Conservation (phyloP, 2,888 invertebrate species). For the Eristalis intricaria region DNA sequence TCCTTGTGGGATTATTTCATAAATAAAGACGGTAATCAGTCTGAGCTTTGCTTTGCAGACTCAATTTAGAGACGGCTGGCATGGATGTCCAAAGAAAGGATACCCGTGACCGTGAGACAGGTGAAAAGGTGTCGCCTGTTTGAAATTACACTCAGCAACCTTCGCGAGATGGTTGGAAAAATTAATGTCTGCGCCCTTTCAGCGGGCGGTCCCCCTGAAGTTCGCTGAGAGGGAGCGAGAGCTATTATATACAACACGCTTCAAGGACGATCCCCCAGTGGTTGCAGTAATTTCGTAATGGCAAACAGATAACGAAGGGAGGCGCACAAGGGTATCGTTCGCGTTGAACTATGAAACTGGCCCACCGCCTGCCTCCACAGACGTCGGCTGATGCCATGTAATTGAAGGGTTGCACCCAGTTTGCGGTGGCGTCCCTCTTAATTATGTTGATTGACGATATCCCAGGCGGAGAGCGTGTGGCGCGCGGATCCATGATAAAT, state of each 20-base stretch:
- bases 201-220: too few relatives aligned
- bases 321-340: background rate
- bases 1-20: too few relatives aligned
- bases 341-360: background rate
- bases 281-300: background rate
- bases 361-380: background rate
- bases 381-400: background rate
- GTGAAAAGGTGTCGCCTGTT: too few relatives aligned
- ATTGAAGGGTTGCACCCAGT: conserved; percentile 34
- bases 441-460: conserved; percentile 22
- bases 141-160: background rate
- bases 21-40: too few relatives aligned
- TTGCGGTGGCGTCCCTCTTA: conserved; percentile 32
- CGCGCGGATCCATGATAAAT: background rate
- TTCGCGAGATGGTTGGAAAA: background rate
- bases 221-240: background rate
- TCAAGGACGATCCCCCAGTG: background rate
- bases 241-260: background rate
- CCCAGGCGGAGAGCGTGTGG: background rate
- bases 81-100: too few relatives aligned
- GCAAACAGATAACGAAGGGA: background rate
- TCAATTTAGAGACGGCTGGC: too few relatives aligned
- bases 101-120: too few relatives aligned
- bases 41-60: too few relatives aligned
- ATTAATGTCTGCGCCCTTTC: background rate